Evolutionary conservation across 1,140 invertebrate genomes (phyloP), one percentile per base, ranked within the genome.

Genomic region (Aethina tumida): DNA sequence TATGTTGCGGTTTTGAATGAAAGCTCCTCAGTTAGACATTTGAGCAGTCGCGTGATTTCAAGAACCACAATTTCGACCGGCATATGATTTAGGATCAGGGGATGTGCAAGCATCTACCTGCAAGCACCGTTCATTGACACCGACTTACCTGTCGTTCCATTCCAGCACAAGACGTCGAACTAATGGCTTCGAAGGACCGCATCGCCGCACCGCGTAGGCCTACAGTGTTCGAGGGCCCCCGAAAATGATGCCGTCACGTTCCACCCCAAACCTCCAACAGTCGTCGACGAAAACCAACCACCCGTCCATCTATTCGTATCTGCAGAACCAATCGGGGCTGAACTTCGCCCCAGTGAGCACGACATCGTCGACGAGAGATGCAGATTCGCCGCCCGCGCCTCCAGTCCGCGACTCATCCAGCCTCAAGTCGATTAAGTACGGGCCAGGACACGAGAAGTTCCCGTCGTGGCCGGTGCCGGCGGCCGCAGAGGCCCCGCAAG

Each of bases 371-470:
- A 41, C 39, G 25, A 47, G 48, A 38, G 50, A 55, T 53, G 54
- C 52, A 21, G 55, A 55, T 17, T 60, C 69, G 25, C 68, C 70
- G 43, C 71, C 69, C 19, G 67, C 69, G 25, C 72, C 75, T 10
- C 77, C 79, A 31, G 75, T 78, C 14, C 67, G 79, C 44, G 79
- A 82, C 59, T 71, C 77, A 13, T 75, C 77, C 35, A 81, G 72
- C 52, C 67, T 81, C 50, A 79, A 79, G 58, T 56, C 65, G 27
- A 66, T 81, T 40, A 76, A 76, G 49, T 79, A 77, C 62, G 77
- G 75, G 12, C 76, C 79, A 32, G 79, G 75, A 38, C 83, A 86
- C 67, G 83, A 85, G 60, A 85, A 85, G 52, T 84, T 79, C 53
- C 81, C 83, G 2, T 84, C 80, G 25, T 85, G 83, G 82, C 82